phyloP scores from a whole-genome alignment of 2,113 vertebrate genomes.

The Macaca nemestrina region DNA sequence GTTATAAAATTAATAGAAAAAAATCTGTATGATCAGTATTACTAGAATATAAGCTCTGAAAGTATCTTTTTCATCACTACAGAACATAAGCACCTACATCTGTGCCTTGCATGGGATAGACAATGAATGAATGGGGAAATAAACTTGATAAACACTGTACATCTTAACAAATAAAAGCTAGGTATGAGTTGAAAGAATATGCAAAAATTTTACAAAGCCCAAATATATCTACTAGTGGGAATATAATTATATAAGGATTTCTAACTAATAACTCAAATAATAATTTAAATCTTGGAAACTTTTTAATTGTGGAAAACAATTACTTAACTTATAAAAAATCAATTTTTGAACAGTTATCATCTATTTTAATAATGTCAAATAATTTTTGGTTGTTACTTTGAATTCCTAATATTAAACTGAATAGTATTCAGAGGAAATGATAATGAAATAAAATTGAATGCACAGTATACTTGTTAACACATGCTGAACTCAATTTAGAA shows the following conservation, averaged over 20 bases:
- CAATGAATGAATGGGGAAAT: neutral
- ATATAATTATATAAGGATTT: neutral
- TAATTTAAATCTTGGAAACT: neutral
- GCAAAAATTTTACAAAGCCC: neutral
- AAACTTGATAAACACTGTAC: neutral
- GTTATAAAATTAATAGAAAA: neutral
- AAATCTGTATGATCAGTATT: neutral
- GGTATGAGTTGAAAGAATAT: neutral
- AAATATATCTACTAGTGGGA: neutral
- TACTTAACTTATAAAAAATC: neutral
- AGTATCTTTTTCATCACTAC: neutral
- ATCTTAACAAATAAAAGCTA: neutral
- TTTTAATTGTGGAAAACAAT: neutral
- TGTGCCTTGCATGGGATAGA: neutral
- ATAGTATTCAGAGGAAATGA: neutral
- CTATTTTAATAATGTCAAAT: neutral
- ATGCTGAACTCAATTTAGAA: neutral
- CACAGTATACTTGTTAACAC: neutral
- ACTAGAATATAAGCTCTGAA: neutral
- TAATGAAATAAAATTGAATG: neutral
- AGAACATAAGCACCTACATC: neutral
- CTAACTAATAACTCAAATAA: slow-evolving; percentile 4
- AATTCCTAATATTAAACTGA: neutral
- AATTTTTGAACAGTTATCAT: neutral
- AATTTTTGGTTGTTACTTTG: neutral